Evolutionary conservation across 2,888 invertebrate genomes (phyloP), one percentile per base, ranked within the genome.

Genomic region (Corbicula japonica): DNA sequence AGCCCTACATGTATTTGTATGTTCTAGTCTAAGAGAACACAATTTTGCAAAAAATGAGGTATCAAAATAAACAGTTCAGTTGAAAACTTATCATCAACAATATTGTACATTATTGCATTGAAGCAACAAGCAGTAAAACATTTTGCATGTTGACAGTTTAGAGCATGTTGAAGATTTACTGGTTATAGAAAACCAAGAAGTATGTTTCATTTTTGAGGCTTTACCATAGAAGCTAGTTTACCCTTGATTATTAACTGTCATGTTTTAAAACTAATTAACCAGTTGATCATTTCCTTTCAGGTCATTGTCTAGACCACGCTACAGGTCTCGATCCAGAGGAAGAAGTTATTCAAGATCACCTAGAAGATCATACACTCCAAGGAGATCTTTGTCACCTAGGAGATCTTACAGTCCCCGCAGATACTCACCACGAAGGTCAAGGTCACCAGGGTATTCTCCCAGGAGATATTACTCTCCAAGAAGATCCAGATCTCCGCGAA

Each of bases 241-340:
- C n/a, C n/a, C n/a, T n/a, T n/a, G n/a, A n/a, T n/a, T n/a, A n/a
- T n/a, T n/a, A n/a, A n/a, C n/a, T n/a, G n/a, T n/a, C n/a, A n/a
- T n/a, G n/a, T n/a, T n/a, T n/a, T n/a, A n/a, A n/a, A n/a, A n/a
- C n/a, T n/a, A n/a, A n/a, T n/a, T n/a, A n/a, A n/a, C n/a, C n/a
- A n/a, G 48, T 68, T 75, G 6, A 38, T 50, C 26, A 26, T 50
- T 30, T 41, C 26, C 18, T 62, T 79, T 18, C 70, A 86, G 87
- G 30, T 84, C 84, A 18, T 68, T 73, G 21, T 80, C 87, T 60
- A 68, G 85, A 58, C 71, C 84, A 54, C 73, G 84, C 48, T 78
- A 69, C 32, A 78, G 77, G 15, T 71, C 80, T 52, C 72, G 77
- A 54, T 82, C 85, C 15, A 73, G 84, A 69, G 74, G 79, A 28